Evolutionary conservation across 2,113 vertebrate species (phyloP).

Genomic region (Dermatemys mawii): DNA sequence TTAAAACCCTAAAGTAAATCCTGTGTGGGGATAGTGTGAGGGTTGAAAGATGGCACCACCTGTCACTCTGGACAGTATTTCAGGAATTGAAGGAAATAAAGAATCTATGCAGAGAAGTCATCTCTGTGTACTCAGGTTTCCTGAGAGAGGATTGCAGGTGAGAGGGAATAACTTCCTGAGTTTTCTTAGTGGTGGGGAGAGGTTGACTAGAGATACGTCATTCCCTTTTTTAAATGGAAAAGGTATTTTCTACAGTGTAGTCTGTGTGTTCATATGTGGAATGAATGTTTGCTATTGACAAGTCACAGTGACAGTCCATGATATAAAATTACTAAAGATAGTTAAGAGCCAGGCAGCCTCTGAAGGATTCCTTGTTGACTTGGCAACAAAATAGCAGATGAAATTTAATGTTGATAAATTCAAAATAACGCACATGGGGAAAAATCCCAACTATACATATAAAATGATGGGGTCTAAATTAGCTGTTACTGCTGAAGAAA

Average conservation of each 20-base stretch:
- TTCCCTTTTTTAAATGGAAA: neutral
- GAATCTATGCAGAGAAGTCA: neutral
- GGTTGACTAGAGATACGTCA: fast-evolving
- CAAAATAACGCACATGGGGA: no score
- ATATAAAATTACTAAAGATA: no score
- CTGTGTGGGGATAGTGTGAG: neutral
- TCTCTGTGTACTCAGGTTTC: neutral
- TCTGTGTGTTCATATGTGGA: neutral
- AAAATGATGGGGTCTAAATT: no score
- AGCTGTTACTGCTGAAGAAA: no score
- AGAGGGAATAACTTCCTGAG: neutral
- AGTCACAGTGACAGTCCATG: fast-evolving
- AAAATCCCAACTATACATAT: no score
- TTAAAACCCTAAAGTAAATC: neutral
- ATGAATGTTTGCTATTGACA: neutral
- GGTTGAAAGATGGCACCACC: fast-evolving
- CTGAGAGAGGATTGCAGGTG: neutral
- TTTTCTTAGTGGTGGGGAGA: neutral
- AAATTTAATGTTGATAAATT: no score
- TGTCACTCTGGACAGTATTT: neutral
- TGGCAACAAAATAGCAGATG: no score
- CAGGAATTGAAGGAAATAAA: neutral
- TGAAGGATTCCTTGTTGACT: no score
- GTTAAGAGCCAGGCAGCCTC: no score
- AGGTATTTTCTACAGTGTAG: neutral